phyloP scores from a whole-genome alignment of 2,113 vertebrate genomes.

The Chamaetylas fuelleborni region DNA sequence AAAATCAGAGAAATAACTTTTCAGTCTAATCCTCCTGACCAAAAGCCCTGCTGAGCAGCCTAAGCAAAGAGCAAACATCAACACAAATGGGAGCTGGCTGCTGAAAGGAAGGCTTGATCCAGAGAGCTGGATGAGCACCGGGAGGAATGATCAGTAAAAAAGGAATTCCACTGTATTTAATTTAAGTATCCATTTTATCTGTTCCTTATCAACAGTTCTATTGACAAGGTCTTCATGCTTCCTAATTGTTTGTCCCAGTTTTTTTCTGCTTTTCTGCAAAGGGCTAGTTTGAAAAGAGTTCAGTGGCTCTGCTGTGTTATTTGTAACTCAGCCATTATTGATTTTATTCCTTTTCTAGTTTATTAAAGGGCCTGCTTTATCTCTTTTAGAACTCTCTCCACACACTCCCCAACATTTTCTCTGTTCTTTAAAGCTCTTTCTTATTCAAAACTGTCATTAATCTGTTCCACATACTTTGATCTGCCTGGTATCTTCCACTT shows the following conservation, averaged over 20 bases:
- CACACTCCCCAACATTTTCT: not conserved
- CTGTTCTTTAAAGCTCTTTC: not conserved
- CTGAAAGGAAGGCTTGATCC: conserved; percentile 27
- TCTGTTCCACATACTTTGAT: not conserved
- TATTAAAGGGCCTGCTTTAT: conserved; percentile 13
- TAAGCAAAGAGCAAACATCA: conserved; percentile 23
- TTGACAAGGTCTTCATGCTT: conserved; percentile 32
- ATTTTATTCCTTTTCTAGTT: conserved; percentile 37
- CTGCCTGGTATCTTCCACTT: not conserved
- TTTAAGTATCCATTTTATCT: not conserved
- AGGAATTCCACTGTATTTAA: conserved; percentile 1
- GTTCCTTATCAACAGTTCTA: conserved; percentile 42
- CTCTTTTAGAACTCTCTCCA: not conserved
- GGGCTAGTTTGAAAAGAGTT: not conserved
- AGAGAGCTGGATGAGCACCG: not conserved
- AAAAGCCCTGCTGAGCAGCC: not conserved
- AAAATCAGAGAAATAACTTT: conserved; percentile 51
- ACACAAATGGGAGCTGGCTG: conserved; percentile 18
- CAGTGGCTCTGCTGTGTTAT: not conserved
- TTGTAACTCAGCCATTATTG: conserved; percentile 15
- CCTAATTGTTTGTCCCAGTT: conserved; percentile 28
- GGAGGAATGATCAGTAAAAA: conserved; percentile 22
- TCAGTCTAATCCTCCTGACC: conserved; percentile 15
- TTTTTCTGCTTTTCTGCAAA: conserved; percentile 40
- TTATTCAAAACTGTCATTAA: not conserved